Percentiles rank a stretch among this genome's conserved stretches.
Evolutionary conservation across 2,888 invertebrate genomes (phyloP).

Genomic region (Latheticus oryzae): DNA sequence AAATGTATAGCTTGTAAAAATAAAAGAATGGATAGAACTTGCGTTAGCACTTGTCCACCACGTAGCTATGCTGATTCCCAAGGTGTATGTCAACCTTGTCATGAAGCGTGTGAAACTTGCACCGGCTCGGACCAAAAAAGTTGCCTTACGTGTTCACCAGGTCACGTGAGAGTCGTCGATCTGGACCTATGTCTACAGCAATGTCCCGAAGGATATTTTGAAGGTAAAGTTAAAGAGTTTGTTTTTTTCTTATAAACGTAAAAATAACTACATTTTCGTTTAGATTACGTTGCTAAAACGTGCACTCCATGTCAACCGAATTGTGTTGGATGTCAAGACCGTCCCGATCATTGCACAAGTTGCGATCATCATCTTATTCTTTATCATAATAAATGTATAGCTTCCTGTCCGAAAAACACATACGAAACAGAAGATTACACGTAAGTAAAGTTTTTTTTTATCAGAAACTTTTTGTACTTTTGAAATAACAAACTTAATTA

Average conservation of each 20-base stretch:
- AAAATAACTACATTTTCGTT: slow-evolving; percentile 26
- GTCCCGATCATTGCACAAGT: slow-evolving; percentile 85
- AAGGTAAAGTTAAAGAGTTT: slow-evolving; percentile 76
- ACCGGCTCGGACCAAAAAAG: slow-evolving; percentile 89
- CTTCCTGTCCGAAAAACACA: slow-evolving; percentile 83
- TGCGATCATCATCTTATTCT: slow-evolving; percentile 90
- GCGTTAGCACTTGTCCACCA: slow-evolving; percentile 87
- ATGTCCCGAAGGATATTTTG: slow-evolving; percentile 91
- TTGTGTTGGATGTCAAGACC: slow-evolving; percentile 86
- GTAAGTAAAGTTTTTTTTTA: slow-evolving; percentile 65
- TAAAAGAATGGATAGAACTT: slow-evolving; percentile 84
- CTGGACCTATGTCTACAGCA: slow-evolving; percentile 88
- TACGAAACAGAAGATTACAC: slow-evolving; percentile 90
- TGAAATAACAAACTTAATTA: background rate
- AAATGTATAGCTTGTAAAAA: slow-evolving; percentile 87
- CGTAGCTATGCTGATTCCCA: slow-evolving; percentile 85
- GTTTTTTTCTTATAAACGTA: background rate
- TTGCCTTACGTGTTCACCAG: slow-evolving; percentile 86
- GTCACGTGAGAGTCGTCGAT: slow-evolving; percentile 85
- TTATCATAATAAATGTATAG: slow-evolving; percentile 83
- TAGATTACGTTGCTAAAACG: slow-evolving; percentile 70
- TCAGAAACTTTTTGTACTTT: too few species aligned
- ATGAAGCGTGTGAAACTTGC: slow-evolving; percentile 90
- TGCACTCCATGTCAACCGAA: slow-evolving; percentile 89
- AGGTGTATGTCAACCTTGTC: slow-evolving; percentile 86